These are phyloP conservation scores for Himantopus leucocephalus DNA, from an alignment of 2,113 vertebrate genomes.

Conservation along the genomic window DNA sequence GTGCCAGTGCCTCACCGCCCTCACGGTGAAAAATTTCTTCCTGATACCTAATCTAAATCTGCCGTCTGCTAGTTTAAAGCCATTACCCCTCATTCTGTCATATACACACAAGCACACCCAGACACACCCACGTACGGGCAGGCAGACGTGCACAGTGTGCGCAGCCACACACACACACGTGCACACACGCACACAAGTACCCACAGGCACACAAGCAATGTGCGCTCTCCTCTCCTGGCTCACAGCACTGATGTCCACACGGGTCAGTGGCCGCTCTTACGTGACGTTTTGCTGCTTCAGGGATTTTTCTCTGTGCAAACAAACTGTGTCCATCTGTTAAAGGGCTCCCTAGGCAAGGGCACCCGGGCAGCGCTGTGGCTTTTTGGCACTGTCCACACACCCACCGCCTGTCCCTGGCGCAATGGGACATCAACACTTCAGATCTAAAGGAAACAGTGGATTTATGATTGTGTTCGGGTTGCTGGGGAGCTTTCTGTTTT, in stretches of 20 bases:
- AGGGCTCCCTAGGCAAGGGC: background rate
- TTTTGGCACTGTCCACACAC: background rate
- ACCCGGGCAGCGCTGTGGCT: background rate
- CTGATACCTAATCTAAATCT: no score
- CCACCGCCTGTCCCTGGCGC: background rate
- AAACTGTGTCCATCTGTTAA: background rate
- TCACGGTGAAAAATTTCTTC: no score
- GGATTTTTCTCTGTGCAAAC: background rate
- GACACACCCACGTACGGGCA: background rate
- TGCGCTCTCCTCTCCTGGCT: background rate
- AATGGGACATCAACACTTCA: background rate
- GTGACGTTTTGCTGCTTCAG: background rate
- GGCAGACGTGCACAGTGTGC: background rate
- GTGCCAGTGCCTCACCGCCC: no score
- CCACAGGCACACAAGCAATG: background rate
- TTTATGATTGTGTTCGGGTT: background rate
- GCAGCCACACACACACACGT: rapidly evolving
- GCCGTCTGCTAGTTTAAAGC: no score
- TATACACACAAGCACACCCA: background rate
- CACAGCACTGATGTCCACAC: background rate
- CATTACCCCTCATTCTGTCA: no score
- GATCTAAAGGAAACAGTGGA: background rate
- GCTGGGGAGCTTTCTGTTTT: background rate
- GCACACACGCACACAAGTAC: rapidly evolving
- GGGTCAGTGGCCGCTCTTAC: background rate